These are phyloP conservation scores for Stratiomys singularior DNA, from an alignment of 2,888 invertebrate genomes.

Conservation along the genomic window DNA sequence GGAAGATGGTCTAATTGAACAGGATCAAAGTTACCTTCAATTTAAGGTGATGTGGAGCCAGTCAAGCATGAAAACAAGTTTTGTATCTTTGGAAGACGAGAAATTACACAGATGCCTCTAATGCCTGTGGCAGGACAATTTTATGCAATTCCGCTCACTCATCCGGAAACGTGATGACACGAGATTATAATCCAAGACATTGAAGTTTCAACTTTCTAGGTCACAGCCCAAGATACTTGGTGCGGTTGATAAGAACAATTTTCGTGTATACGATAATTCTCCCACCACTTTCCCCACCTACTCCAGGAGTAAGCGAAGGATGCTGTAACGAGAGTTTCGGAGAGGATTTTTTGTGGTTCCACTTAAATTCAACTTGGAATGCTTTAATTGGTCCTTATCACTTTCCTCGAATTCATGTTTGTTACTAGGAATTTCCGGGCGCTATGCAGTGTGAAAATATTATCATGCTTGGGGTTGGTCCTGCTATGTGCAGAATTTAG, in stretches of 20 bases:
- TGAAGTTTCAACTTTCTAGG: background rate
- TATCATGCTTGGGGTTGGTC: too few species aligned
- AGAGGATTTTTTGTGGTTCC: background rate
- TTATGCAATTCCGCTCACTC: conserved; percentile 16
- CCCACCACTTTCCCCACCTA: too few species aligned
- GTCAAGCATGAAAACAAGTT: background rate
- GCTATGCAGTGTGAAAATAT: too few species aligned
- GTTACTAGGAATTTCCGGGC: too few species aligned
- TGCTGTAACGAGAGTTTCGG: conserved; percentile 7
- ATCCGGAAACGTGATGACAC: conserved; percentile 22
- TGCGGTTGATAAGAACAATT: too few species aligned
- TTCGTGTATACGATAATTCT: too few species aligned
- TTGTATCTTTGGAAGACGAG: background rate
- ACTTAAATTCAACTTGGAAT: conserved; percentile 4
- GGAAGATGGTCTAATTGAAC: background rate
- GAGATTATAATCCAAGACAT: background rate
- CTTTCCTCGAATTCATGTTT: background rate
- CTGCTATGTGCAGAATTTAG: too few species aligned
- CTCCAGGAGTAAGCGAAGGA: too few species aligned
- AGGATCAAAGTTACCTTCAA: background rate
- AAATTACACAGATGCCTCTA: background rate
- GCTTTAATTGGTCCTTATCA: conserved; percentile 21
- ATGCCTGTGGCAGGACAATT: background rate
- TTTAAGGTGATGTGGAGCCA: background rate
- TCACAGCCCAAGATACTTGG: background rate